Conservation (phyloP, 2,888 invertebrate species). For the Gortyna flavago region DNA sequence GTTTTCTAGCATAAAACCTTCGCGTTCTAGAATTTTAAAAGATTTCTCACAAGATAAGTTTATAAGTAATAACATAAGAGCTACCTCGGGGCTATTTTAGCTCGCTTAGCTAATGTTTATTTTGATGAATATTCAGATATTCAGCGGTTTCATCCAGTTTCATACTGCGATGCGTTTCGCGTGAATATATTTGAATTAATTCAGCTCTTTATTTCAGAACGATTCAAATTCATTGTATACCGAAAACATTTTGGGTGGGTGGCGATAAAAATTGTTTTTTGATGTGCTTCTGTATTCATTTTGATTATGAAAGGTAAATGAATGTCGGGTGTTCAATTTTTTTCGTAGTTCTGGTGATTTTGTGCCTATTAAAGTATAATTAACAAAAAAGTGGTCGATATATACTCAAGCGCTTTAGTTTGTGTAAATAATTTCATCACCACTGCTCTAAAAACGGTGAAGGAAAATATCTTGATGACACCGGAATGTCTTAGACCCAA, state of each 20-base stretch:
- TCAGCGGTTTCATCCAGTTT: constrained; percentile 60
- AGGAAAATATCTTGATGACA: too few relatives aligned
- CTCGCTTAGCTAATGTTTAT: constrained; percentile 60
- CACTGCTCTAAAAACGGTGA: too few relatives aligned
- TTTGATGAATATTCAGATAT: constrained; percentile 68
- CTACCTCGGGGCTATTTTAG: constrained; percentile 16
- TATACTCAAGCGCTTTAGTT: too few relatives aligned
- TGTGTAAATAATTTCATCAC: too few relatives aligned
- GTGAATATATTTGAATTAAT: constrained; percentile 68
- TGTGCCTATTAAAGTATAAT: too few relatives aligned
- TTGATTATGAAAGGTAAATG: constrained; percentile 4
- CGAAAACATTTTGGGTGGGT: constrained; percentile 28
- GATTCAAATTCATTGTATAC: constrained; percentile 52
- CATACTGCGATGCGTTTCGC: constrained; percentile 59
- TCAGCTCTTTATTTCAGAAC: constrained; percentile 42
- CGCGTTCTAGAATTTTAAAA: constrained; percentile 24
- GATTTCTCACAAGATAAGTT: constrained; percentile 30
- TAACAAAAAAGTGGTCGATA: too few relatives aligned
- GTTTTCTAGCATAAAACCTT: constrained; percentile 19
- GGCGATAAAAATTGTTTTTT: constrained; percentile 4
- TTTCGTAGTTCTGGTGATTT: background rate
- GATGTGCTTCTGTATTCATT: background rate
- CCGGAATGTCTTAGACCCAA: too few relatives aligned
- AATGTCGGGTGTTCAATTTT: background rate
- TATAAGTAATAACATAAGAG: constrained; percentile 38